A percentile compares a stretch with the other conserved stretches of the same genome.
phyloP scores from a whole-genome alignment of 2,797 vertebrate genomes.

The Platalea minor region DNA sequence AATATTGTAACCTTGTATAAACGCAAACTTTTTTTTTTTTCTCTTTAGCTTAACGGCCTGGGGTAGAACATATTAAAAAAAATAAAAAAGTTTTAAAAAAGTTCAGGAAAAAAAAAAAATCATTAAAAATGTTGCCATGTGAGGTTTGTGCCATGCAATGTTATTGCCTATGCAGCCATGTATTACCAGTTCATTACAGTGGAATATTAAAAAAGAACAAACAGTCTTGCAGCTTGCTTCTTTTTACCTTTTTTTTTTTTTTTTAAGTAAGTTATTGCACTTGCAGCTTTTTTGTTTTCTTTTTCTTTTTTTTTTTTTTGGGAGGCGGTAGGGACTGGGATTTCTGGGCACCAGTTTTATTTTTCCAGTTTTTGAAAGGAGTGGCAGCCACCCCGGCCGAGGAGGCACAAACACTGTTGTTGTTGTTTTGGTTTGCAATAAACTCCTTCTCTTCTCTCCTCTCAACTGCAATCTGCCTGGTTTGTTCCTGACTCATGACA shows the following conservation, averaged over 20 bases:
- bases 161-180: constrained; percentile 78
- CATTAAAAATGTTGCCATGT: constrained; percentile 46
- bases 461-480: constrained; percentile 72
- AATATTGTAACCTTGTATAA: constrained; percentile 80
- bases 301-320: too few relatives aligned
- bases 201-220: constrained; percentile 75
- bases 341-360: neutral
- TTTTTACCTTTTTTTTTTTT: constrained; percentile 64
- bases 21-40: constrained; percentile 62
- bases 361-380: constrained; percentile 5
- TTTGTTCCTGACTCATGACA: constrained; percentile 77
- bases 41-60: constrained; percentile 77
- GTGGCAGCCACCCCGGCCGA: neutral
- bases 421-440: constrained; percentile 74
- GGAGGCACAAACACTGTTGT: constrained; percentile 54
- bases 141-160: constrained; percentile 74
- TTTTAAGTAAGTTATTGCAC: constrained; percentile 89
- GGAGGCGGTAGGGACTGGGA: neutral
- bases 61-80: constrained; percentile 68
- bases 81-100: constrained; percentile 46
- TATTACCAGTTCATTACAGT: constrained; percentile 76
- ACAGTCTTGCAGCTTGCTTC: constrained; percentile 51
- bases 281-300: constrained; percentile 47
- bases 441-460: constrained; percentile 73
- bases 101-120: constrained; percentile 55